These are phyloP conservation scores for Camelus dromedarius DNA, from an alignment of 2,113 vertebrate species.

Conservation along the genomic window DNA sequence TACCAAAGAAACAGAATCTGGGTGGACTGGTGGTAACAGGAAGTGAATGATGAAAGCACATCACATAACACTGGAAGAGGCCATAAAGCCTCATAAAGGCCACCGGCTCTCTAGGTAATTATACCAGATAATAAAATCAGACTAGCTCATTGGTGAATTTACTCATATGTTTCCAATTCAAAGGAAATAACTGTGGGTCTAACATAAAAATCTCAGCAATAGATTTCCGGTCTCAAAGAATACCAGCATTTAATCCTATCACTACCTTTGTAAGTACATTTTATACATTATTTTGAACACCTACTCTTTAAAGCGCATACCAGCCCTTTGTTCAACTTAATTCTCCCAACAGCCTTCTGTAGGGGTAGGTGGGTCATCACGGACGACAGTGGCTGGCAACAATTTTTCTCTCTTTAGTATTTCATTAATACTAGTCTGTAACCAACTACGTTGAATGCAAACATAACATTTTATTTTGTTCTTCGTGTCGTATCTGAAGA, in stretches of 20 bases:
- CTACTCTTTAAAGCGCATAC: not conserved
- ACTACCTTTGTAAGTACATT: not conserved
- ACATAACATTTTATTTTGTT: not conserved
- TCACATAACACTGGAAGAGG: not conserved
- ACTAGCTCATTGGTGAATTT: not conserved
- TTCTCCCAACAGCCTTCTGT: not conserved
- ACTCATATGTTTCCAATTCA: not conserved
- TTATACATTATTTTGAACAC: not conserved
- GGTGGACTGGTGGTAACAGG: not conserved
- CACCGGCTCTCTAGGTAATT: slow-evolving; percentile 25
- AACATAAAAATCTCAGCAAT: not conserved
- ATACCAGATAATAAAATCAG: not conserved
- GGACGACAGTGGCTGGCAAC: not conserved
- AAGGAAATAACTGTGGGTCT: slow-evolving; percentile 20
- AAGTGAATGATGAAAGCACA: slow-evolving; percentile 29
- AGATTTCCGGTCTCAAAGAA: not conserved
- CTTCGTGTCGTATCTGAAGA: not conserved
- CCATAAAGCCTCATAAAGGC: not conserved
- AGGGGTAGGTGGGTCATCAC: not conserved
- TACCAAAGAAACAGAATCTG: slow-evolving; percentile 48
- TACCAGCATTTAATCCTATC: not conserved
- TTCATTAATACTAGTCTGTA: not conserved
- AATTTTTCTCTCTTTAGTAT: not conserved
- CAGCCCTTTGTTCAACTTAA: not conserved
- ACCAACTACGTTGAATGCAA: not conserved